phyloP scores from a whole-genome alignment of 2,797 vertebrate species.

The Hemitrygon akajei region DNA sequence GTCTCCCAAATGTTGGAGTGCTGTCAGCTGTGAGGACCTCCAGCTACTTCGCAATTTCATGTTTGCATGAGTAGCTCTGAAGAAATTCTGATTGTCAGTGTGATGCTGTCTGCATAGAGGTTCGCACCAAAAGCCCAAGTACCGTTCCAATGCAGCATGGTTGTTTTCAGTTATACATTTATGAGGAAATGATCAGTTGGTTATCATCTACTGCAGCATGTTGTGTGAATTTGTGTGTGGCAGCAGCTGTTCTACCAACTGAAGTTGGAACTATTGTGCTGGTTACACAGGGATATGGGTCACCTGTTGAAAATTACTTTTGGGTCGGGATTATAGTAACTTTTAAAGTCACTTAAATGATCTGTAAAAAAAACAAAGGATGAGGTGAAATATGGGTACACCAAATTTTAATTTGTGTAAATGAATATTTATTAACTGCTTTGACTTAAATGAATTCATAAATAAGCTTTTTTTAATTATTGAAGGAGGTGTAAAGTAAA shows the following conservation, averaged over 20 bases:
- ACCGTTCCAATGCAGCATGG: background rate
- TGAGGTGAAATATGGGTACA: background rate
- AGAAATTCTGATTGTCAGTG: too few relatives aligned
- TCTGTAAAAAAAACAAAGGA: background rate
- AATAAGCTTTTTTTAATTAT: too few relatives aligned
- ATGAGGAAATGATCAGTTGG: background rate
- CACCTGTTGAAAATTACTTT: background rate
- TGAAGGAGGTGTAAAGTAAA: background rate
- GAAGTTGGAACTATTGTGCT: slow-evolving; percentile 2
- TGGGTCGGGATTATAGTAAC: slow-evolving; percentile 3
- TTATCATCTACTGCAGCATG: background rate
- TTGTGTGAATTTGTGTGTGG: background rate
- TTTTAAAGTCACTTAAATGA: background rate
- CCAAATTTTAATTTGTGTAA: background rate
- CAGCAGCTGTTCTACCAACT: background rate
- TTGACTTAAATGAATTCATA: background rate
- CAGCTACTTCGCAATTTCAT: too few relatives aligned
- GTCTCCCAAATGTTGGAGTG: too few relatives aligned
- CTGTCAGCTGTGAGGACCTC: too few relatives aligned
- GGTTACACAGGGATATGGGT: background rate
- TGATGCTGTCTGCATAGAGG: too few relatives aligned
- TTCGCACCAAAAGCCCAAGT: background rate
- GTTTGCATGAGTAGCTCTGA: too few relatives aligned
- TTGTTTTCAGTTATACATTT: background rate
- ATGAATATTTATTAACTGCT: background rate